These are phyloP conservation scores for Gallirallus australis DNA, from an alignment of 2,797 vertebrate genomes.

Conservation along the genomic window DNA sequence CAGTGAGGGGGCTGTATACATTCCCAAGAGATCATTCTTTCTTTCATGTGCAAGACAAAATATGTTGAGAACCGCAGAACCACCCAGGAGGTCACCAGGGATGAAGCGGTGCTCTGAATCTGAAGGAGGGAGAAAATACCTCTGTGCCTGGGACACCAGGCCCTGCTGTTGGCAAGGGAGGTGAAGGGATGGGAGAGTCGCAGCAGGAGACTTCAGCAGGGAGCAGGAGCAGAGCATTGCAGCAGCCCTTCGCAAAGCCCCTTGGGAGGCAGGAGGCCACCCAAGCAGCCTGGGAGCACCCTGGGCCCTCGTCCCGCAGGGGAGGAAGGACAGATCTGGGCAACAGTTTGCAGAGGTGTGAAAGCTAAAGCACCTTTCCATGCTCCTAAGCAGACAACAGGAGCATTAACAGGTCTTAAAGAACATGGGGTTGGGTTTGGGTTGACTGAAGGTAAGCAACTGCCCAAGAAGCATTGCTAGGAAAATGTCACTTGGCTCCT, in stretches of 20 bases:
- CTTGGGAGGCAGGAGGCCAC: rapidly evolving
- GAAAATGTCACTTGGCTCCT: background rate
- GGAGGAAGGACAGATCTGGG: background rate
- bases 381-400: background rate
- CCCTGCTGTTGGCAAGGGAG: background rate
- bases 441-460: background rate
- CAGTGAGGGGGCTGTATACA: background rate
- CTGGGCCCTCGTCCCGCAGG: rapidly evolving
- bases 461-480: background rate
- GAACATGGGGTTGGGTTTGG: background rate
- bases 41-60: background rate
- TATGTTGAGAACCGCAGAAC: background rate
- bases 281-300: background rate
- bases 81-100: background rate
- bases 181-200: background rate
- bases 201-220: background rate
- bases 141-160: background rate
- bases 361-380: background rate
- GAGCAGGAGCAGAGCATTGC: background rate
- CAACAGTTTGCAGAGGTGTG: background rate
- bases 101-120: background rate
- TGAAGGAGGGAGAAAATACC: background rate
- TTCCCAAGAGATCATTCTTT: background rate
- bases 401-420: background rate
- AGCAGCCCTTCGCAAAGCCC: background rate